Base-by-base conservation (phyloP, 1,140 invertebrate species). In the Nasonia longicornis region DNA sequence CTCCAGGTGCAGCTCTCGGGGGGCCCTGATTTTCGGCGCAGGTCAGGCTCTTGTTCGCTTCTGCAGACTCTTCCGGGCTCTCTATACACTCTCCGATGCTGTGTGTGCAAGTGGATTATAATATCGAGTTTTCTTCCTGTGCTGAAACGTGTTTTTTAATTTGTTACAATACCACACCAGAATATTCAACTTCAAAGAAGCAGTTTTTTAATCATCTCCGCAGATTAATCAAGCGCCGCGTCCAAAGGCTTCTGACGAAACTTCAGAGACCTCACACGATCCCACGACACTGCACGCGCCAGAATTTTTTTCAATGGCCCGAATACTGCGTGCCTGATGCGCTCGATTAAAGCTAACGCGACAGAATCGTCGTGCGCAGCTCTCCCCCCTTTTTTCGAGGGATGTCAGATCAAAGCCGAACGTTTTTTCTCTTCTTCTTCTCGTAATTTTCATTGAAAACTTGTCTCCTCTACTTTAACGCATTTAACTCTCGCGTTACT, bases 341-440 rank as follows among this genome's bases (percentile, higher is more conserved):
- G 72, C 72, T 74, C 72, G 72, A 74, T 74, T 74, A 74, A 52
- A 74, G 72, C 8, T 52, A 58, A 74, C 8, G 72, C 72, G 42
- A 26, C 8, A 14, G n/a, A 74, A 74, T 74, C 69, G 31, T 14
- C 67, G 16, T 14, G 26, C 12, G 67, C 16, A n/a, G 26, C 11
- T 67, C 29, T 29, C 2, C n/a, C 20, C 16, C 4, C 31, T 35
- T 35, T 35, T 31, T 35, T 35, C 2, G 31, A 35, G 31, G 31
- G 31, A 35, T 35, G 3, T 26, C 31, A 35, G 31, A 35, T 35
- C 31, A 35, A 35, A 35, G 31, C 31, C 4, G 31, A 35, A 35
- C 7, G 10, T 29, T 66, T 26, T 38, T 7, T 42, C 35, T 38
- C 35, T 38, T 38, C 7, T 42, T 42, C 8, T 42, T 42, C 10